Percentiles rank a stretch among this genome's conserved stretches.
Evolutionary conservation across 2,113 vertebrate genomes (phyloP).

Genomic region (Romanogobio albipinnatus): DNA sequence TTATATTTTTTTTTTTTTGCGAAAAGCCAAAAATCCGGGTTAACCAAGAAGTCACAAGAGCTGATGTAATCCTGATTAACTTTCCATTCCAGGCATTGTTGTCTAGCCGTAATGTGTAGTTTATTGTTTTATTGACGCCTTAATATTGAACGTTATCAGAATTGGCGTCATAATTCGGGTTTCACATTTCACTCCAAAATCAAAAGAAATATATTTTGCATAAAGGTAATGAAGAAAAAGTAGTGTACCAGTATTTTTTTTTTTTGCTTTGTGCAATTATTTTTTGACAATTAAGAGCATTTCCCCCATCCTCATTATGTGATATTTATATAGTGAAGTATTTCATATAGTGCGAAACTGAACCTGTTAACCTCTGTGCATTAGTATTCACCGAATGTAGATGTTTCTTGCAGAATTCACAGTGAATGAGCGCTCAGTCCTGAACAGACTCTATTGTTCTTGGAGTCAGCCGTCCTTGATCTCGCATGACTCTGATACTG

Average conservation of each 20-base stretch:
- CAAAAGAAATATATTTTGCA: background rate
- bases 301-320: background rate
- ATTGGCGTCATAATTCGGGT: constrained; percentile 18
- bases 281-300: background rate
- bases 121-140: constrained; percentile 62
- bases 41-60: constrained; percentile 76
- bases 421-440: background rate
- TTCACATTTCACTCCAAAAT: background rate
- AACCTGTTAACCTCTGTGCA: background rate
- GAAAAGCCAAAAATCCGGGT: constrained; percentile 45
- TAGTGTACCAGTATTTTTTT: background rate
- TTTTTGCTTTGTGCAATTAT: background rate
- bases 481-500: constrained; percentile 4
- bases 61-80: constrained; percentile 72
- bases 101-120: constrained; percentile 56
- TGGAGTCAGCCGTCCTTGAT: background rate
- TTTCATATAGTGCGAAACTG: background rate
- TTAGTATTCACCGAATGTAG: background rate
- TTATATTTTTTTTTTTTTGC: constrained; percentile 13
- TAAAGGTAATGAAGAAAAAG: background rate
- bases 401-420: background rate
- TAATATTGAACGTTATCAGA: constrained; percentile 37
- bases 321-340: background rate
- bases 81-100: constrained; percentile 69
- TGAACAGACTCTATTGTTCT: background rate